Evolutionary conservation across 2,113 vertebrate genomes (phyloP).

Genomic region (Colistium nudipinnis): DNA sequence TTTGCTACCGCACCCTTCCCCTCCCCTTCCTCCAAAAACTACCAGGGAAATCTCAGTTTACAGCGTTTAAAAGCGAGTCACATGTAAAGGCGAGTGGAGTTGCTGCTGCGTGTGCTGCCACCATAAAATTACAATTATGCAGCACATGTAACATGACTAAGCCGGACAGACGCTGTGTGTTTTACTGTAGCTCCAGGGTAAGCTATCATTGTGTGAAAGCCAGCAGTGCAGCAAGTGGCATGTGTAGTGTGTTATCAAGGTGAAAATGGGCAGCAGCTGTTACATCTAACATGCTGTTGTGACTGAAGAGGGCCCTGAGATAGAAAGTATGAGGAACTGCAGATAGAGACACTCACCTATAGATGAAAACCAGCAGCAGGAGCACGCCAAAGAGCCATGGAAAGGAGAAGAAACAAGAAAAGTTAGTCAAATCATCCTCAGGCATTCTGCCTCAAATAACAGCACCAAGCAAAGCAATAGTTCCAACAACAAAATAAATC

Average conservation of each 20-base stretch:
- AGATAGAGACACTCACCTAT: conserved; percentile 74
- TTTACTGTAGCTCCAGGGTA: conserved; percentile 14
- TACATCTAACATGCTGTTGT: conserved; percentile 27
- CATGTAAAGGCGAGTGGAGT: not conserved
- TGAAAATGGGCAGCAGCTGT: conserved; percentile 19
- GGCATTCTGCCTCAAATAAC: not conserved
- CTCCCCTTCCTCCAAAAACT: conserved; percentile 26
- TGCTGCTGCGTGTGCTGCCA: not conserved
- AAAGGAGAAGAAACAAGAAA: conserved; percentile 24
- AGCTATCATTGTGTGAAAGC: conserved; percentile 12
- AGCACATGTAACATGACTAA: conserved; percentile 28
- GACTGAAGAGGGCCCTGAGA: conserved; percentile 9
- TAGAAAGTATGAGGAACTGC: not conserved
- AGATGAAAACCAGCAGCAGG: conserved; percentile 30
- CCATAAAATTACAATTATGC: conserved; percentile 4
- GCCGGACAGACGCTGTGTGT: not conserved
- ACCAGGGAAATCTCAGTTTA: conserved; percentile 48
- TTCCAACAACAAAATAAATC: too few species aligned
- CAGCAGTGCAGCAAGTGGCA: not conserved
- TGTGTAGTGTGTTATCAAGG: conserved; percentile 23
- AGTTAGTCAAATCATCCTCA: conserved; percentile 42
- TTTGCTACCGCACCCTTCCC: conserved; percentile 62
- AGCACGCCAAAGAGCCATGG: conserved; percentile 45
- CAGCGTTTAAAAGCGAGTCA: not conserved
- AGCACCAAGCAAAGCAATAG: too few species aligned